Evolutionary conservation across 2,797 vertebrate genomes (phyloP), one percentile per base, ranked within the genome.

Genomic region (Astyanax mexicanus): DNA sequence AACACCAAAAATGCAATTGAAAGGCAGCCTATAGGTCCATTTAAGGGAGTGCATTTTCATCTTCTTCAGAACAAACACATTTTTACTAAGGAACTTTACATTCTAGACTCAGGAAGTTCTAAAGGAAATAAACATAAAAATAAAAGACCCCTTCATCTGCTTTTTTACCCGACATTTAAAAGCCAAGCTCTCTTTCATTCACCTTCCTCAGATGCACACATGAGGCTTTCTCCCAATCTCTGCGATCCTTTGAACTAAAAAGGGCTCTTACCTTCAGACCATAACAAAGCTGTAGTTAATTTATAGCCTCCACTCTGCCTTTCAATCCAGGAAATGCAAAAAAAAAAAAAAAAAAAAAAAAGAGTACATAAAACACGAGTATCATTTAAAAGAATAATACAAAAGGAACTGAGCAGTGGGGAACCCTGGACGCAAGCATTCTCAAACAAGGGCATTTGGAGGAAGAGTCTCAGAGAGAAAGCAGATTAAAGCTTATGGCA

Each of bases 401-500:
- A 27, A 35, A 68, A 68, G 54, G 44, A 42, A 69, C 76, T 42
- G 10, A 69, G 66, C 45, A 54, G 29, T 54, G 45, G 23, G 55
- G 58, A 44, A 32, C 62, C 55, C 57, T 52, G 74, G 37, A 21
- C 42, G 23, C 4, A 6, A 61, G 21, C 19, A 42, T 60, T 75
- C 27, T 11, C 45, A 51, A 67, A 67, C 55, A 47, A 75, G 58
- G 66, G n/a, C 64, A 73, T 68, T 76, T 68, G 21, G 29, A 76
- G 58, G 57, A 15, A 35, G 68, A 58, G 58, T 75, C 75, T 69
- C 38, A 54, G 69, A 62, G 69, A 62, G 77, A 76, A 82, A 65
- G 69, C 12, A 79, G 80, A 82, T 82, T 82, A 76, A 73, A 82
- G 74, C 51, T 73, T 69, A 65, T 66, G 69, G 51, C 51, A 74